Conservation (phyloP, 2,113 vertebrate genomes). For the Calidris pygmaea region DNA sequence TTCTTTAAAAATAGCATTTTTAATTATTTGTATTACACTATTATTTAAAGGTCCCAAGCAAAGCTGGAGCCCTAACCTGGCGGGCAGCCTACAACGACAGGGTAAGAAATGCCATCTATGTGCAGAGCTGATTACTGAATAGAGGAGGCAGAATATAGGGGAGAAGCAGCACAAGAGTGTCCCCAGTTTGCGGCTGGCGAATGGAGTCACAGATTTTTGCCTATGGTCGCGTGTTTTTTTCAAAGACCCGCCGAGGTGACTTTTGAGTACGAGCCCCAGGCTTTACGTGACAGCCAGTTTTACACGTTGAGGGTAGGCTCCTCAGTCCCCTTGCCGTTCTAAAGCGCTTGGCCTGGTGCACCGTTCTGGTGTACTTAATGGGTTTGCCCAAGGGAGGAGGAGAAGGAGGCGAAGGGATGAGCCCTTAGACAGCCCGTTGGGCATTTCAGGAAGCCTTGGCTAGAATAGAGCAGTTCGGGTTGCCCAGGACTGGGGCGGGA, state of each 20-base stretch:
- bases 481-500: fast-evolving
- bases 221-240: background rate
- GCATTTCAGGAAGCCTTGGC: background rate
- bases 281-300: fast-evolving
- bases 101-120: background rate
- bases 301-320: background rate
- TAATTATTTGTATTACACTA: background rate
- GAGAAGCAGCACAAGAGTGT: background rate
- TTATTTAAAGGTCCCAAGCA: background rate
- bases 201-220: background rate
- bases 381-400: background rate
- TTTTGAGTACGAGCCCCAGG: fast-evolving
- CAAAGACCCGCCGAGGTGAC: background rate
- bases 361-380: background rate
- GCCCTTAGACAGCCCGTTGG: background rate
- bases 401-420: background rate
- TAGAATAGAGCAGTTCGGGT: background rate
- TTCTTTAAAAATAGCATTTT: background rate
- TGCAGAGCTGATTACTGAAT: background rate
- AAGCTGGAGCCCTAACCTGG: background rate
- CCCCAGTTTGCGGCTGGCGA: background rate
- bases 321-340: background rate
- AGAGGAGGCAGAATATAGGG: background rate
- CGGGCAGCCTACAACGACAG: background rate
- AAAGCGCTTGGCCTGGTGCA: background rate